Conservation (phyloP, 2,888 invertebrate genomes). For the Microctonus aethiopoides region DNA sequence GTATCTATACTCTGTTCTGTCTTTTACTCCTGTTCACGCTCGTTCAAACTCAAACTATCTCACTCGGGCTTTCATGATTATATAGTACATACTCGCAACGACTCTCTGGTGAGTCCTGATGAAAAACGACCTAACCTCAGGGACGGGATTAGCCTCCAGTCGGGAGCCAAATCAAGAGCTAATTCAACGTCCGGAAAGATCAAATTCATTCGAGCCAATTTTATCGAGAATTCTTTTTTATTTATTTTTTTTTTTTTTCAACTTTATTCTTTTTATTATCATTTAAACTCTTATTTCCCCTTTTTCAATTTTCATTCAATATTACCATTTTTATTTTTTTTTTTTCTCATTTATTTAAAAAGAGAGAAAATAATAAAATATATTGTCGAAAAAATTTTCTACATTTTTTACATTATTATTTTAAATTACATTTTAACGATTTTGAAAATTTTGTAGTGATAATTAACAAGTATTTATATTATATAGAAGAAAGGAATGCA, state of each 20-base stretch:
- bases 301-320: not conserved
- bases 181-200: constrained; percentile 32
- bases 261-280: not conserved
- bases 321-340: constrained; percentile 17
- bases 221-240: constrained; percentile 15
- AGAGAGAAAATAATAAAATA: no score
- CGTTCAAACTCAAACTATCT: not conserved
- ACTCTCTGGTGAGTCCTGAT: constrained; percentile 50
- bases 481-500: not conserved
- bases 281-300: no score
- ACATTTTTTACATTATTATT: constrained; percentile 20
- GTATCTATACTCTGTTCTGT: constrained; percentile 9
- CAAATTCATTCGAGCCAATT: constrained; percentile 35
- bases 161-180: constrained; percentile 33
- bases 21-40: constrained; percentile 1
- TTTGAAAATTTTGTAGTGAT: not conserved
- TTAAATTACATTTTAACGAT: not conserved
- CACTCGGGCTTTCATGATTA: constrained; percentile 8
- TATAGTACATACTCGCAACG: constrained; percentile 2
- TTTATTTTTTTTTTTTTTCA: not conserved
- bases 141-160: constrained; percentile 32
- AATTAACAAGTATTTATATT: not conserved
- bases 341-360: not conserved
- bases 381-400: constrained; percentile 52
- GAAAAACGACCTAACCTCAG: constrained; percentile 50